Base-by-base conservation (phyloP, 2,113 vertebrate genomes). In the Natator depressus region DNA sequence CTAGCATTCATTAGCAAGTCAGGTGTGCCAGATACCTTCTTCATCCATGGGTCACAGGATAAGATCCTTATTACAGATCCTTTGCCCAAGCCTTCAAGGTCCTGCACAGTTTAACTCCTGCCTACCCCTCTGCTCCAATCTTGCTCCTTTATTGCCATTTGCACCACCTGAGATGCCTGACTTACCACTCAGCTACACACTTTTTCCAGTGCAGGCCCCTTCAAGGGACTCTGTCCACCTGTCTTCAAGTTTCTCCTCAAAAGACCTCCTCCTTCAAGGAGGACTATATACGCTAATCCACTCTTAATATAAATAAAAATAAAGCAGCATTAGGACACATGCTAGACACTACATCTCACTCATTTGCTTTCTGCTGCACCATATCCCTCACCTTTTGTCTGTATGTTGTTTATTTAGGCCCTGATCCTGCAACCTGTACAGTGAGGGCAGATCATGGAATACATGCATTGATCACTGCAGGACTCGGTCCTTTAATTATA, bases 21-120 rank as follows among this genome's bases (percentile, higher is more conserved):
- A 87, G 51, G 27, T 29, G 20, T 85, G 65, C 24, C 3, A 80
- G 10, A 8, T 1, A 47, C 0, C 3, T 4, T 5, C 11, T 11
- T 13, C 53, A 38, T 13, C 87, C 3, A 49, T 9, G 82, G 25
- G 2, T 10, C 59, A 50, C 38, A 92, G 13, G 1, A 78, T 27
- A 87, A 11, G 6, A 14, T 80, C 35, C 35, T n/a, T 89, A 14
- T 31, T 54, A 88, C 27, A 10, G 53, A 38, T 10, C 17, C 25
- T 75, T 24, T 6, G 8, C 82, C 59, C 6, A 24, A 12, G 19
- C 46, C 16, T 42, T 17, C 17, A 89, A 83, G 59, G 62, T 7
- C n/a, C 49, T 35, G 14, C 1, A 3, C 5, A 4, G 22, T 57
- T 69, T 84, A 83, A 72, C 38, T 55, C 88, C 27, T 84, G 65